These are phyloP conservation scores for Irena cyanogastra DNA, from an alignment of 2,113 vertebrate species.

Conservation along the genomic window DNA sequence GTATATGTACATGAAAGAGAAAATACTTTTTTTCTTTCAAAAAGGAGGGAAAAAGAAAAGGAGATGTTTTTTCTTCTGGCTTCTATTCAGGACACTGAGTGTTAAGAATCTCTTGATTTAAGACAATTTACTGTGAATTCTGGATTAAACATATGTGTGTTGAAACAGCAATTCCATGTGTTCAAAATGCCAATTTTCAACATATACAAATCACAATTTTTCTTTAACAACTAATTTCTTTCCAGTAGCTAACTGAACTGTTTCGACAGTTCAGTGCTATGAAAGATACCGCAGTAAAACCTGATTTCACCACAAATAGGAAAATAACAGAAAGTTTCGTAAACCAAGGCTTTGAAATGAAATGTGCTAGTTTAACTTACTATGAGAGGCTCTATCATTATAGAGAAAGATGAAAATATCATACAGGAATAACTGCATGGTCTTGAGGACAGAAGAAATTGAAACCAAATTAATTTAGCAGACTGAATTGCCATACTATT, in stretches of 20 bases:
- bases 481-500: neutral
- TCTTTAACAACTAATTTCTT: neutral
- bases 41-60: neutral
- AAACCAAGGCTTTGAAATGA: neutral
- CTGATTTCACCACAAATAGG: constrained; percentile 14
- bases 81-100: neutral
- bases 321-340: constrained; percentile 35
- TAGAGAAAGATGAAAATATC: neutral
- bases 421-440: neutral
- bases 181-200: neutral
- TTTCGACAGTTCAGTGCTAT: neutral
- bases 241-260: neutral
- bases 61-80: rapidly evolving
- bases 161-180: neutral
- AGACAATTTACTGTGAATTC: neutral
- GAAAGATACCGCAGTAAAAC: neutral
- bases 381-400: neutral
- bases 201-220: neutral
- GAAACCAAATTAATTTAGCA: neutral
- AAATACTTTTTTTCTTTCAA: constrained; percentile 7
- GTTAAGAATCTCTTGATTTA: neutral
- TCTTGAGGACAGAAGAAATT: neutral
- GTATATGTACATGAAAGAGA: neutral
- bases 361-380: neutral
- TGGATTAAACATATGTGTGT: neutral